Evolutionary conservation across 2,888 invertebrate genomes (phyloP), one percentile per base, ranked within the genome.

Genomic region (Macroteleia sp.): DNA sequence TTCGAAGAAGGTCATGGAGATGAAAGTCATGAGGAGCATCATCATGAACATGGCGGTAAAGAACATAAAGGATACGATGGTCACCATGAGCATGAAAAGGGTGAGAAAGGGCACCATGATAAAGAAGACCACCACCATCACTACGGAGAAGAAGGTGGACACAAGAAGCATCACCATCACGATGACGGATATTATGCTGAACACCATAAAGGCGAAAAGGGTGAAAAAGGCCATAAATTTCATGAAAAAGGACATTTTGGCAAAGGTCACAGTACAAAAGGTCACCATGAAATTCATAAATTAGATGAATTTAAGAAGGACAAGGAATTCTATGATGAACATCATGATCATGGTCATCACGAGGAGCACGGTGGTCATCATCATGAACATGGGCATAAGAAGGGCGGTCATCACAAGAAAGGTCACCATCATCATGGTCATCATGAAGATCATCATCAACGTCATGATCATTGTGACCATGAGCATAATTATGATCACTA

Each of bases 181-280:
- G 61, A 71, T 22, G 71, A 71, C 10, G 71, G 71, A 2, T 71
- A 71, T 19, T 62, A 28, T 10, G 62, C 52, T 1, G 71, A 71
- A 12, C 52, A 62, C 10, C 61, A 71, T 32, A 71, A 71, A 12
- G 71, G 62, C 0, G 71, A 71, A 14, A 62, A 62, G 25, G 71
- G 61, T 2, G 71, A 71, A 9, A 71, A 71, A 16, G 71, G 62
- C 0, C 61, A 61, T 34, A 62, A 61, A 46, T 71, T 54, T 19
- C 61, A 71, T 14, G 71, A 71, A 30, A 71, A 71, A 12, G 73
- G 44, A 9, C 64, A 73, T 10, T 66, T 17, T 6, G 64, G 64
- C 9, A 73, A 73, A 34, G 73, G 73, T 14, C 73, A 73, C 30
- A 73, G 42, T n/a, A 73, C 73, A 14, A 73, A 73, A 19, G 73